These are phyloP conservation scores for Ceratoteleas bidentatus DNA, from an alignment of 1,140 invertebrate species.

Conservation along the genomic window DNA sequence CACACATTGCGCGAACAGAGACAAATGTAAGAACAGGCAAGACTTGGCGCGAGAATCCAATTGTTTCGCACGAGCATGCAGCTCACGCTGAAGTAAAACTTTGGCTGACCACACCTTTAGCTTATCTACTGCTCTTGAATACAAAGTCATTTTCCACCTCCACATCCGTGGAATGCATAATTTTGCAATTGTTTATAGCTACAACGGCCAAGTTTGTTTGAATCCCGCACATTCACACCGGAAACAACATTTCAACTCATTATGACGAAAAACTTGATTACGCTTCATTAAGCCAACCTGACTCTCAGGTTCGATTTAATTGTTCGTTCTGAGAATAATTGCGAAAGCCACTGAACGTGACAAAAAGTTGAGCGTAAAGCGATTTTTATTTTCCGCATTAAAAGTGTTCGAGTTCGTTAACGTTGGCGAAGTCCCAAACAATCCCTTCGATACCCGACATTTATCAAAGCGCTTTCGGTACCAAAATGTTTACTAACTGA, in stretches of 20 bases:
- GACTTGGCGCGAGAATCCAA: slow-evolving; percentile 33
- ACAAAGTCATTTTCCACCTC: slow-evolving; percentile 32
- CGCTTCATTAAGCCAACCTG: neutral
- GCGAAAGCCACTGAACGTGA: neutral
- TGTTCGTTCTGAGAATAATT: neutral
- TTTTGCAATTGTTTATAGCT: slow-evolving; percentile 12
- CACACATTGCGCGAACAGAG: slow-evolving; percentile 16
- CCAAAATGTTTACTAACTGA: slow-evolving; percentile 11
- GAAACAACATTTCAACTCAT: neutral
- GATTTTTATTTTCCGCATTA: neutral
- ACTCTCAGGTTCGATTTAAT: neutral
- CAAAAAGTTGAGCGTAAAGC: neutral
- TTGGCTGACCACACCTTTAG: slow-evolving; percentile 55
- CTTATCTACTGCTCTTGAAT: slow-evolving; percentile 46
- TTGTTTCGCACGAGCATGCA: slow-evolving; percentile 37
- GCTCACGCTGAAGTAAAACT: slow-evolving; percentile 35
- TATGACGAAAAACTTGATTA: neutral
- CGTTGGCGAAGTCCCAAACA: neutral
- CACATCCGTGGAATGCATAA: slow-evolving; percentile 27
- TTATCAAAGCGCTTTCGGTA: slow-evolving; percentile 22
- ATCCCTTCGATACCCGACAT: slow-evolving; percentile 19
- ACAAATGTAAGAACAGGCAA: slow-evolving; percentile 22
- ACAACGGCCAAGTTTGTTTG: neutral
- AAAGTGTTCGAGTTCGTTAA: slow-evolving; percentile 15
- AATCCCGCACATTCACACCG: neutral